Evolutionary conservation across 2,888 invertebrate species (phyloP), one percentile per base, ranked within the genome.

Genomic region (Amiota communis): DNA sequence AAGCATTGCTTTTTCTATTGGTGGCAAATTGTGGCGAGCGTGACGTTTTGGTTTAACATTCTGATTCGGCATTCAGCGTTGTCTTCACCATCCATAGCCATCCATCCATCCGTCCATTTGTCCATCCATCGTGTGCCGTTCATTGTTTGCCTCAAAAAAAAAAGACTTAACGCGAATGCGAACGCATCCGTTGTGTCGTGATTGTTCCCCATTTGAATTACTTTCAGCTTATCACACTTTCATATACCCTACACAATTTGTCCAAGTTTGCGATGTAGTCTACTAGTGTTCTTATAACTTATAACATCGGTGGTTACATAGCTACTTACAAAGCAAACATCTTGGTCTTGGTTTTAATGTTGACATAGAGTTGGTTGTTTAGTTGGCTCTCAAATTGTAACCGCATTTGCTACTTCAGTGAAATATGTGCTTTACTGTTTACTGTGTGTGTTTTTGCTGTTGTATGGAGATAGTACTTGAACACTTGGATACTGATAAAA

Each of bases 181-280:
- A 53, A 53, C 53, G n/a, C 53, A 53, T 53, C 53, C 53, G 53
- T 53, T n/a, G 53, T n/a, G 13, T 53, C n/a, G 53, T n/a, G 53
- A 53, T n/a, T n/a, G 53, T n/a, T n/a, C 53, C 53, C 36, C 36
- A 36, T 36, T 36, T 36, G 36, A 36, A 36, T 36, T 36, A 36
- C 8, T 36, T 36, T 36, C 36, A 36, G 36, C 0, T 2, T 36
- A 36, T 6, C 36, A 36, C 36, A 36, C 36, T 36, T 36, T 36
- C 6, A 36, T 36, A 36, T 36, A 36, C 36, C 36, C 36, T 36
- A 36, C 36, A 23, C 23, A 23, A 51, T 51, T 51, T n/a, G n/a
- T 51, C 51, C 4, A 2, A n/a, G n/a, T n/a, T n/a, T n/a, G n/a
- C n/a, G 1, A 23, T 23, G 13, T n/a, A 53, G 53, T n/a, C 53